These are phyloP conservation scores for Frankliniella intonsa DNA, from an alignment of 2,888 invertebrate genomes.

Conservation along the genomic window DNA sequence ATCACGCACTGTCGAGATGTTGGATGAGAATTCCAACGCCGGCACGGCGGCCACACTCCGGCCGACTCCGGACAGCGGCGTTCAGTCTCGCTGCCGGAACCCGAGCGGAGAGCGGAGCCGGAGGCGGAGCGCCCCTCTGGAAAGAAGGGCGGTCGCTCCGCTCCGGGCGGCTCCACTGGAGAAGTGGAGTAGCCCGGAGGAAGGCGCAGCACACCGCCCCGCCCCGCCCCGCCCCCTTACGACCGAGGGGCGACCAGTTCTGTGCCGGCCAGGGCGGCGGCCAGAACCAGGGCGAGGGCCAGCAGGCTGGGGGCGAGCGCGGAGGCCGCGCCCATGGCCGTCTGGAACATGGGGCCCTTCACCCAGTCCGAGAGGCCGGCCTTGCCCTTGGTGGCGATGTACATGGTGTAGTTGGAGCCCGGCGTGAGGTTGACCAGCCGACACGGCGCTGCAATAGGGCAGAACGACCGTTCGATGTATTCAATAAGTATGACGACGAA, in stretches of 20 bases:
- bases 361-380: slow-evolving; percentile 11
- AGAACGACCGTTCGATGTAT: background rate
- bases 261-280: background rate
- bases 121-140: no score
- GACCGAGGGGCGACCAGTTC: no score
- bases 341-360: background rate
- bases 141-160: no score
- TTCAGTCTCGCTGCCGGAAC: background rate
- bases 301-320: background rate
- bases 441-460: background rate
- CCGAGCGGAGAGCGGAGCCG: no score
- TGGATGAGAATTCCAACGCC: no score
- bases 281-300: background rate
- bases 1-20: no score
- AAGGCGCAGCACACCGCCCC: no score
- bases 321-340: background rate
- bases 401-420: background rate
- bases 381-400: background rate
- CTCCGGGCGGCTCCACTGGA: no score
- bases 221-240: no score
- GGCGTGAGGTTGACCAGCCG: background rate
- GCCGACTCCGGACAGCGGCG: background rate
- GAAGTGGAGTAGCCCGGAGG: no score
- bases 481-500: no score
- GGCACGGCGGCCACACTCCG: background rate